These are phyloP conservation scores for Melieria omissa DNA, from an alignment of 2,888 invertebrate species.

Conservation along the genomic window DNA sequence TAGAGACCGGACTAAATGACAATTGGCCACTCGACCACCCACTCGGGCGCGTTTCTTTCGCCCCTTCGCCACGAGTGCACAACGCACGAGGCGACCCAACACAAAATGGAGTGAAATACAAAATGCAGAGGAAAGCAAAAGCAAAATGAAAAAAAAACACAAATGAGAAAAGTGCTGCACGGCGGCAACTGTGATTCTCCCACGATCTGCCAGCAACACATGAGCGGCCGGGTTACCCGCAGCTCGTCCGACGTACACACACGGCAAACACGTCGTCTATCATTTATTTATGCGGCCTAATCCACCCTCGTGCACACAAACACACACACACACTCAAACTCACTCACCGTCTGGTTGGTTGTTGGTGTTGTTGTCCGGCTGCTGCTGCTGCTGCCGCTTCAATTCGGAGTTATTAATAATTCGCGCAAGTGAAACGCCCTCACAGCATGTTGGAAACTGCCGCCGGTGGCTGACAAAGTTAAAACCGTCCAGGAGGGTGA, in stretches of 20 bases:
- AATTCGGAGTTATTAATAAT: conserved; percentile 32
- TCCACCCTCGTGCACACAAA: conserved; percentile 7
- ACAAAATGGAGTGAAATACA: neutral
- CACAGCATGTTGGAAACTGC: neutral
- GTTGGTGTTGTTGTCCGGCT: neutral
- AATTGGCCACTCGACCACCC: too few relatives aligned
- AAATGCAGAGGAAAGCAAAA: neutral
- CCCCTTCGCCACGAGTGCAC: neutral
- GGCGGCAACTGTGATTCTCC: conserved; percentile 55
- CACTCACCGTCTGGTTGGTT: neutral
- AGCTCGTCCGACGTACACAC: neutral
- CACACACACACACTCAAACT: neutral
- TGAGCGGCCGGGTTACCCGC: neutral
- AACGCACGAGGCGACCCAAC: too few relatives aligned
- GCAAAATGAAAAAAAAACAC: conserved; percentile 32
- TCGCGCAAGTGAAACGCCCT: conserved; percentile 29
- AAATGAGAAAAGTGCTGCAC: conserved; percentile 19
- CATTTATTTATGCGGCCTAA: neutral
- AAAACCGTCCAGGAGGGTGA: neutral
- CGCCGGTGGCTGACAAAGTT: neutral
- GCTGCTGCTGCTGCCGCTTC: conserved; percentile 2
- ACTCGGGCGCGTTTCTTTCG: too few relatives aligned
- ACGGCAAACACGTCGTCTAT: neutral
- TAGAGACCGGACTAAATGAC: too few relatives aligned
- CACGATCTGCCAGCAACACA: conserved; percentile 47